Conservation (phyloP, 2,797 vertebrate species). For the Lerista edwardsae region DNA sequence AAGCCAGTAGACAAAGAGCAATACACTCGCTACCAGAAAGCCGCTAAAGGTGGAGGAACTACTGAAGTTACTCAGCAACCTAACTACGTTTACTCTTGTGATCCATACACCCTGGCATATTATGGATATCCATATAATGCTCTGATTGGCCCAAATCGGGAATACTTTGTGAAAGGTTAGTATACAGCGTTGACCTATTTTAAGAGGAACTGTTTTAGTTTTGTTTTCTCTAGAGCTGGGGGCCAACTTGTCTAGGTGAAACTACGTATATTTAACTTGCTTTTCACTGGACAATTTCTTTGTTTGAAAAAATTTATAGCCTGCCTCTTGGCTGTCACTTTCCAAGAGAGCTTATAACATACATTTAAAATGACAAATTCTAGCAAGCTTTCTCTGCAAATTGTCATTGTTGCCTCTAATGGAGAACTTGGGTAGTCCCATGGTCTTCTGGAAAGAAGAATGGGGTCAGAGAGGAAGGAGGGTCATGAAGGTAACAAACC, state of each 20-base stretch:
- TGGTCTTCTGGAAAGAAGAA: no score
- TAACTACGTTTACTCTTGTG: constrained; percentile 95
- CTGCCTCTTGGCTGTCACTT: neutral
- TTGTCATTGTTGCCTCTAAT: neutral
- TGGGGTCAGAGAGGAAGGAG: neutral
- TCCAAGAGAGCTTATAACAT: neutral
- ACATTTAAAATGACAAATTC: neutral
- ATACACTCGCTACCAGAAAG: constrained; percentile 97
- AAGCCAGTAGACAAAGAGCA: constrained; percentile 99
- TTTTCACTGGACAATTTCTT: neutral
- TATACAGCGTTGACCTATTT: constrained; percentile 45
- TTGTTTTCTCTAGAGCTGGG: constrained; percentile 5
- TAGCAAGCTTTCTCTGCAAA: no score
- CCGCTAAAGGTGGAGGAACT: constrained; percentile 86
- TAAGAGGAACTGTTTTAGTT: constrained; percentile 1
- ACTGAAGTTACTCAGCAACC: constrained; percentile 81
- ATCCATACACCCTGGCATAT: constrained; percentile 94
- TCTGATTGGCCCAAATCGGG: constrained; percentile 97
- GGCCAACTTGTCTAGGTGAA: neutral
- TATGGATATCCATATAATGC: constrained; percentile 97
- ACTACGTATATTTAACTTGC: neutral
- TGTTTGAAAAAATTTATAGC: neutral
- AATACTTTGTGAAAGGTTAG: constrained; percentile 99
- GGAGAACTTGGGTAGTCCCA: no score
- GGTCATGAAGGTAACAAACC: no score